Evolutionary conservation across 2,888 invertebrate genomes (phyloP).

Genomic region (Dynastes tityus): DNA sequence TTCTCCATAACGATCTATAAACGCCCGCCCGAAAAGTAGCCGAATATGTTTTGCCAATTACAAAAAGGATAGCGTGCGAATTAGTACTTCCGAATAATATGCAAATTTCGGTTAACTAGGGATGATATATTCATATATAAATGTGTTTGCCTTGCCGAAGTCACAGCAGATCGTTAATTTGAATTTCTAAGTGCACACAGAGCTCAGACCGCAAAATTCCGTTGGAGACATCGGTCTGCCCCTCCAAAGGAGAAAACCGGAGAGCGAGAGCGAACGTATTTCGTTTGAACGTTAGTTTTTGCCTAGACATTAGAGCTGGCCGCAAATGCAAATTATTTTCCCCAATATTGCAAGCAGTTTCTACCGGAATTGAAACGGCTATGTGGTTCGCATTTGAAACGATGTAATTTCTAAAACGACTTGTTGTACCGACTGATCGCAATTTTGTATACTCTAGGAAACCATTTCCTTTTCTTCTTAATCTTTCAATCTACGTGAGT

Average conservation of each 20-base stretch:
- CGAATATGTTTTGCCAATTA: constrained; percentile 37
- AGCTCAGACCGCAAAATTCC: constrained; percentile 26
- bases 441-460: too few species aligned
- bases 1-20: constrained; percentile 10
- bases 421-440: too few species aligned
- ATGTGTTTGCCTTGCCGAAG: constrained; percentile 40
- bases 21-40: background rate
- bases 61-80: constrained; percentile 24
- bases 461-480: too few species aligned
- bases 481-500: too few species aligned
- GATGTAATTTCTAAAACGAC: constrained; percentile 18
- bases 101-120: constrained; percentile 41
- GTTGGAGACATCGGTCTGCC: background rate
- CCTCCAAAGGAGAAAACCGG: background rate
- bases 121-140: constrained; percentile 46
- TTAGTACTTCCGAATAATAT: constrained; percentile 30
- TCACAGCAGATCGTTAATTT: constrained; percentile 42
- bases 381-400: constrained; percentile 4
- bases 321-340: constrained; percentile 38
- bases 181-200: constrained; percentile 36
- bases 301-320: constrained; percentile 37
- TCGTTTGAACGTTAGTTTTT: constrained; percentile 37
- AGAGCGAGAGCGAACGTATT: background rate
- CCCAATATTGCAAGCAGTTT: constrained; percentile 18
- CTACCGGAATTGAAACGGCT: background rate